Evolutionary conservation across 2,113 vertebrate genomes (phyloP).

Genomic region (Esox niger): DNA sequence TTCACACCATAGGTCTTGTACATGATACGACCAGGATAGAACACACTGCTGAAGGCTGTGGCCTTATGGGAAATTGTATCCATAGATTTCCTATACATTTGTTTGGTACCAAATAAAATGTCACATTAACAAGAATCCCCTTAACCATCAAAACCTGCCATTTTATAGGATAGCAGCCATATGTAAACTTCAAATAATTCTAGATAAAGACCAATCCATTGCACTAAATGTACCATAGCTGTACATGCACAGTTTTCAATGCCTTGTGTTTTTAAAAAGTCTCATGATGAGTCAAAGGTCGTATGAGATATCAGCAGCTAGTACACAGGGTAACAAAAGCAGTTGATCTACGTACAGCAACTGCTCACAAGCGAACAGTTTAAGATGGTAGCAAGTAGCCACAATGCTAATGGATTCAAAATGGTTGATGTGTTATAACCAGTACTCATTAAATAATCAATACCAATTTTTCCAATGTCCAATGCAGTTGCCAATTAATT

Average conservation of each 20-base stretch:
- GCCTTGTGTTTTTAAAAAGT: constrained; percentile 33
- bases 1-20: no score
- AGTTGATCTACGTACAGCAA: constrained; percentile 46
- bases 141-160: constrained; percentile 65
- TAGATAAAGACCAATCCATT: constrained; percentile 47
- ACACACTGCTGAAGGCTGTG: not conserved
- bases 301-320: not conserved
- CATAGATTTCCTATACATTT: not conserved
- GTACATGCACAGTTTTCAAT: constrained; percentile 45
- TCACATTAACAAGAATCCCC: constrained; percentile 20
- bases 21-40: no score
- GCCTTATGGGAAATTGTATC: no score
- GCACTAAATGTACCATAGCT: constrained; percentile 54
- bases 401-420: constrained; percentile 26
- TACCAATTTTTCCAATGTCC: no score
- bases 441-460: not conserved
- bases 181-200: constrained; percentile 49
- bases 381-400: constrained; percentile 15
- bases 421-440: not conserved
- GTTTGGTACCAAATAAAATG: not conserved
- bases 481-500: not conserved
- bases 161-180: constrained; percentile 81
- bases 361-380: constrained; percentile 24
- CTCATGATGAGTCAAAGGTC: not conserved
- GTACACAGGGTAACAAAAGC: not conserved